These are phyloP conservation scores for Sepiola atlantica DNA, from an alignment of 2,888 invertebrate species.

Conservation along the genomic window DNA sequence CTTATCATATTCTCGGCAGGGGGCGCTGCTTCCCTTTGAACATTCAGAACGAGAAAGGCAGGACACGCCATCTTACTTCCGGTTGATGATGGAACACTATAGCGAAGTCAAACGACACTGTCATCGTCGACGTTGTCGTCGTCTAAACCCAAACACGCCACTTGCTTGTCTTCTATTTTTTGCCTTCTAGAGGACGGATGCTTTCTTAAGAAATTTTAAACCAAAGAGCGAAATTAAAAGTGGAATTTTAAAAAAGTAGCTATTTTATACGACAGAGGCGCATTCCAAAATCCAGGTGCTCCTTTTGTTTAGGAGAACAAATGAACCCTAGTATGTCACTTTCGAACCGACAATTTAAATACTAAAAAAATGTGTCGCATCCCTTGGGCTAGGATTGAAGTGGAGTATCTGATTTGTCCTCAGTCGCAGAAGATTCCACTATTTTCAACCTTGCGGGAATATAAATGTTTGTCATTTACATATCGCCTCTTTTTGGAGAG, in stretches of 20 bases:
- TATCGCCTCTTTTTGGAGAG: too few species aligned
- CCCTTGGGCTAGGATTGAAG: too few species aligned
- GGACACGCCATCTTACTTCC: slow-evolving; percentile 32
- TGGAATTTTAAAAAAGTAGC: neutral
- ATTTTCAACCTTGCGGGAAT: too few species aligned
- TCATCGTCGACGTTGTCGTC: neutral
- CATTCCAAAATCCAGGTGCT: too few species aligned
- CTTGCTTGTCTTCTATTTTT: neutral
- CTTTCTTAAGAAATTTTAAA: neutral
- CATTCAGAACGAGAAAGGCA: neutral
- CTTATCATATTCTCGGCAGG: slow-evolving; percentile 20
- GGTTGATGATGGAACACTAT: neutral
- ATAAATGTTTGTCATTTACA: too few species aligned
- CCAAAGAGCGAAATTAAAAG: neutral
- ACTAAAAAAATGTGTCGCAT: too few species aligned
- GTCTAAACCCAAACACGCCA: neutral
- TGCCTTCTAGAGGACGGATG: neutral
- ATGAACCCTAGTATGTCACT: too few species aligned
- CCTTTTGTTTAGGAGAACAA: too few species aligned
- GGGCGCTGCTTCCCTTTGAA: slow-evolving; percentile 7
- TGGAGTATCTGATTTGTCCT: too few species aligned
- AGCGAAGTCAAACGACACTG: neutral
- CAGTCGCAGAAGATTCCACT: too few species aligned
- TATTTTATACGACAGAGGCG: too few species aligned
- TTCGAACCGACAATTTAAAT: too few species aligned